Evolutionary conservation across 2,113 vertebrate genomes (phyloP), one percentile per base, ranked within the genome.

Genomic region (Callocephalon fimbriatum): DNA sequence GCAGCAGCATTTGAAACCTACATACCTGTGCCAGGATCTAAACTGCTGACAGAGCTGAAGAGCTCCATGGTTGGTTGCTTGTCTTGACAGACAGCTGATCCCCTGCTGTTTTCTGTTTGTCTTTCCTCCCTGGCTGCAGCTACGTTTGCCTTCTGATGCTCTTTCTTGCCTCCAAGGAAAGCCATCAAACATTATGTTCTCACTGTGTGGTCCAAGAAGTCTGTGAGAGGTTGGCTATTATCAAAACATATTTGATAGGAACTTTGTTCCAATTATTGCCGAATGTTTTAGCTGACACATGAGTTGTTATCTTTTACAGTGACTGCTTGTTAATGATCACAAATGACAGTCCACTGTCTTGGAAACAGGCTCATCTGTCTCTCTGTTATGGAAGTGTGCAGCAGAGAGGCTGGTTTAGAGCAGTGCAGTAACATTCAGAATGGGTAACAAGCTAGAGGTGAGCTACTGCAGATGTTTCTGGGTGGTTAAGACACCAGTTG

Each of bases 301-400:
- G 58, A 63, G 22, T 88, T 93, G 67, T 93, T 75, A 83, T 95
- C 67, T 84, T 74, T 82, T 75, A 61, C 38, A 38, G 73, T 71
- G 72, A 38, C 75, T 86, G 65, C 83, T 87, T 92, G 73, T 82
- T 96, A 95, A 93, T 90, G 88, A 83, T 93, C 71, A 81, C 65
- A 89, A 84, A 91, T 78, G 68, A 67, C 54, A 37, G 47, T 95
- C 85, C 88, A 38, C 22, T 93, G 11, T 79, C 54, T 48, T 26
- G 45, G 53, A 92, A 73, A 26, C 45, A 62, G 72, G 27, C 32
- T 91, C 50, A 83, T 92, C 68, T 75, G 40, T 92, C 63, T 91
- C 74, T 51, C 37, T 48, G 53, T n/a, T 83, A 6, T 1, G 29
- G 32, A 16, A 6, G 19, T 2, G 32, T 84, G 59, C 70, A 77